Evolutionary conservation across 2,113 vertebrate species (phyloP).

Genomic region (Tretioscincus oriximinensis): DNA sequence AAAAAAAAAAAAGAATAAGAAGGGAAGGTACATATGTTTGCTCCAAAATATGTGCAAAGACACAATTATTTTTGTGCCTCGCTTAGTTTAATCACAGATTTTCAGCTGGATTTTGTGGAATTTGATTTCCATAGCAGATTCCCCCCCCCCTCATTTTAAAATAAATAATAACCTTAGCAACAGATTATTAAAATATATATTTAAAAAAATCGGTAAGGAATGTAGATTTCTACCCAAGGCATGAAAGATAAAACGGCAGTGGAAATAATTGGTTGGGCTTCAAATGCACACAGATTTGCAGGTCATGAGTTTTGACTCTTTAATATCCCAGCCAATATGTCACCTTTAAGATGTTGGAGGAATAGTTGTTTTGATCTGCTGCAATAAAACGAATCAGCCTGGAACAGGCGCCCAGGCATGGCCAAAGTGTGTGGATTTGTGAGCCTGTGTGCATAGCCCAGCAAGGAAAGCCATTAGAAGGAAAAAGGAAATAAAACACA

Average conservation of each 20-base stretch:
- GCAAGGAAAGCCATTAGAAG: slow-evolving; percentile 26
- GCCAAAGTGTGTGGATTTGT: no score
- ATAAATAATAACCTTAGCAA: no score
- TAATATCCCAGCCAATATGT: not conserved
- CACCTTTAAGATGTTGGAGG: not conserved
- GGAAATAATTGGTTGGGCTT: not conserved
- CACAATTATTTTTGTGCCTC: not conserved
- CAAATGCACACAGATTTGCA: not conserved
- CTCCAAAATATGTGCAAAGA: no score
- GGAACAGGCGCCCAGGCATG: not conserved
- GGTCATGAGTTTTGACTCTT: no score
- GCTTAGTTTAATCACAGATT: not conserved
- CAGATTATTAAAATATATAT: no score
- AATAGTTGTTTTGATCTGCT: not conserved
- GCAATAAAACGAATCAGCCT: not conserved
- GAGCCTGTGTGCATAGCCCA: not conserved
- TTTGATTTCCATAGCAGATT: slow-evolving; percentile 47
- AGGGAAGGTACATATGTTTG: no score
- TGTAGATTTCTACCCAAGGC: no score
- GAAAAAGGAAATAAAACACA: slow-evolving; percentile 14
- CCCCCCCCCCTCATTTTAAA: no score
- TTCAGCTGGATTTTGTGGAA: slow-evolving; percentile 21
- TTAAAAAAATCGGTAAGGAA: not conserved
- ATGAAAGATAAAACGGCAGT: not conserved
- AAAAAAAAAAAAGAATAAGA: no score